Base-by-base conservation (phyloP, 2,888 invertebrate species). In the Achlya flavicornis region DNA sequence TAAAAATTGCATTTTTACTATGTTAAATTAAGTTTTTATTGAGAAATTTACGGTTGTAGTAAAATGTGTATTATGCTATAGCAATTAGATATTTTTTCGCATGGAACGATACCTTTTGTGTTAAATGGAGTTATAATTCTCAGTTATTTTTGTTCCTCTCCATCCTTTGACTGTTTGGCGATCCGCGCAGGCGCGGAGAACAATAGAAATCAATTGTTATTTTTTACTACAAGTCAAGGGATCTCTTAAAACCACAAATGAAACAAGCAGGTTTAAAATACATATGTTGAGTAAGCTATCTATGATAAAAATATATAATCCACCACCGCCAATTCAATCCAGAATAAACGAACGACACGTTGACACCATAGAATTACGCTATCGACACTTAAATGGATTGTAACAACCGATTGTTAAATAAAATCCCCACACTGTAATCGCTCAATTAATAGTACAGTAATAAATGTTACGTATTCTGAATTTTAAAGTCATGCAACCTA, bases 1-100 rank as follows among this genome's bases (percentile, higher is more conserved):
- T 89, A 88, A 90, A 90, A 91, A 91, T 88, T 89, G 87, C 89
- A 90, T 88, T 89, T 87, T 87, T 88, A 87, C 87, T 81, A 86
- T 85, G 85, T 85, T 84, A 86, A 90, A 90, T 89, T 89, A 89
- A 88, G 86, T 87, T 90, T 90, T 90, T 89, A 90, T 89, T 88
- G 79, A 79, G 75, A 77, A 81, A 86, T 89, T 88, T 90, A 89
- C 84, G 86, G 79, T 16, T 58, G 60, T 64, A 46, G 14, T 64
- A 62, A 66, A 64, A 64, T 58, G 12, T 64, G 43, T 57, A 58
- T 57, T 58, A 62, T 38, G 33, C 16, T 66, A 61, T 59, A 71
- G 72, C 78, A 79, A 79, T 79, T 79, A 79, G 70, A 74, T 78
- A 71, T 77, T 76, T 76, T 79, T 78, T 72, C 41, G 73, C 70